A percentile compares a stretch with the other conserved stretches of the same genome.
phyloP scores from a whole-genome alignment of 1,140 invertebrate species.

The Ceratoteleas bidentatus region DNA sequence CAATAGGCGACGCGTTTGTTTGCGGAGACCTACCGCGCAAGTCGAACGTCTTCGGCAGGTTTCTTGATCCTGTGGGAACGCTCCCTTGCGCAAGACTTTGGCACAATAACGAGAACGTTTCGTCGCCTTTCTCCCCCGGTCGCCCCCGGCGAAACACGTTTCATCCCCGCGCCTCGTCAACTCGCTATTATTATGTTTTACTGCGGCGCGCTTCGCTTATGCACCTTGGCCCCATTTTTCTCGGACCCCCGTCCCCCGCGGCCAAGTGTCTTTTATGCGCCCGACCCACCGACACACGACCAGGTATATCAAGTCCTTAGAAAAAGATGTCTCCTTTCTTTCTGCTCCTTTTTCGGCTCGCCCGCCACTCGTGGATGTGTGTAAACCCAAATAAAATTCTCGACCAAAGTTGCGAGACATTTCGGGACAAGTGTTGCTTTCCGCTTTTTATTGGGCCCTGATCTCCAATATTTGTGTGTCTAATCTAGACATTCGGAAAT shows the following conservation, averaged over 20 bases:
- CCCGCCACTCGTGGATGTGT: conserved; percentile 21
- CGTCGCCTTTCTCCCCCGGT: conserved; percentile 20
- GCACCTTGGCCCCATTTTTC: conserved; percentile 47
- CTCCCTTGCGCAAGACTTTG: conserved; percentile 67
- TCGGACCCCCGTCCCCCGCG: conserved; percentile 24
- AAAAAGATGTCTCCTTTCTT: conserved; percentile 37
- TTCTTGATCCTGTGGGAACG: conserved; percentile 69
- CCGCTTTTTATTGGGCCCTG: conserved; percentile 7
- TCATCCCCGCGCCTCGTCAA: conserved; percentile 64
- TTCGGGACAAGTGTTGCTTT: conserved; percentile 47
- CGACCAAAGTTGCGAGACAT: conserved; percentile 4
- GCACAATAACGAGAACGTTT: conserved; percentile 49
- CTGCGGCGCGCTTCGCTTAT: conserved; percentile 47
- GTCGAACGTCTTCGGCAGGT: conserved; percentile 64
- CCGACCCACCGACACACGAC: conserved; percentile 66
- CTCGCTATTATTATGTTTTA: conserved; percentile 57
- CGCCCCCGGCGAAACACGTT: conserved; percentile 62
- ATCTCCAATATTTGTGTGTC: conserved; percentile 8
- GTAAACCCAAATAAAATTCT: conserved; percentile 42
- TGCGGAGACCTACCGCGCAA: conserved; percentile 37
- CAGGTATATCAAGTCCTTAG: conserved; percentile 56
- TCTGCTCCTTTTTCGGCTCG: conserved; percentile 9
- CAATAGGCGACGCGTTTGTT: conserved; percentile 45
- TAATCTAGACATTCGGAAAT: neutral
- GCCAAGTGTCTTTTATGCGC: conserved; percentile 49